Percentiles rank a stretch among this genome's conserved stretches.
Conservation (phyloP, 2,113 vertebrate species). For the Megaceryle torquata region DNA sequence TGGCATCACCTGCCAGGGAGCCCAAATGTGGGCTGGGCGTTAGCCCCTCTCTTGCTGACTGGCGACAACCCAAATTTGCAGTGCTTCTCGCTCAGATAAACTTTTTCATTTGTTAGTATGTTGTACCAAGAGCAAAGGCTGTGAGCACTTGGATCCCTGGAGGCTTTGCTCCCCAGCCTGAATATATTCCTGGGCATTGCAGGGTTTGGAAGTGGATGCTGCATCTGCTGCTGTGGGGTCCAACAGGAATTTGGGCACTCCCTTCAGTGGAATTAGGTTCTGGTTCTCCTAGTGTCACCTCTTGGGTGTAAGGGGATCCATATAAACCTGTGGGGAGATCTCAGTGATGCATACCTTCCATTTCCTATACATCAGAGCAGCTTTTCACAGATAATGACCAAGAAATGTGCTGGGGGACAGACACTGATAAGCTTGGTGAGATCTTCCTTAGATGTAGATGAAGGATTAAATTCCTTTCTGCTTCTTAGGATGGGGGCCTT, state of each 20-base stretch:
- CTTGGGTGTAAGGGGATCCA: neutral
- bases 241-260: neutral
- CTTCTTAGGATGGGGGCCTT: neutral
- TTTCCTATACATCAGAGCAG: neutral
- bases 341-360: neutral
- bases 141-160: rapidly evolving
- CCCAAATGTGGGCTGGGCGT: rapidly evolving
- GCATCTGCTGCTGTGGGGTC: neutral
- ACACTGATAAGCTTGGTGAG: neutral
- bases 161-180: neutral
- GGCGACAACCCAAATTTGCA: rapidly evolving
- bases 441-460: neutral
- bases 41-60: neutral
- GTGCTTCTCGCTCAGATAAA: neutral
- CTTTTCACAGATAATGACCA: neutral
- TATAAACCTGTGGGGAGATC: neutral
- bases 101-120: neutral
- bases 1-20: neutral
- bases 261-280: neutral
- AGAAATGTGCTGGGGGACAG: neutral
- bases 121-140: neutral
- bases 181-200: neutral
- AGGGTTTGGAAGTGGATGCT: neutral
- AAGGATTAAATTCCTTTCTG: neutral
- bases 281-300: neutral